phyloP scores from a whole-genome alignment of 2,113 vertebrate species.

The Nanorana parkeri region DNA sequence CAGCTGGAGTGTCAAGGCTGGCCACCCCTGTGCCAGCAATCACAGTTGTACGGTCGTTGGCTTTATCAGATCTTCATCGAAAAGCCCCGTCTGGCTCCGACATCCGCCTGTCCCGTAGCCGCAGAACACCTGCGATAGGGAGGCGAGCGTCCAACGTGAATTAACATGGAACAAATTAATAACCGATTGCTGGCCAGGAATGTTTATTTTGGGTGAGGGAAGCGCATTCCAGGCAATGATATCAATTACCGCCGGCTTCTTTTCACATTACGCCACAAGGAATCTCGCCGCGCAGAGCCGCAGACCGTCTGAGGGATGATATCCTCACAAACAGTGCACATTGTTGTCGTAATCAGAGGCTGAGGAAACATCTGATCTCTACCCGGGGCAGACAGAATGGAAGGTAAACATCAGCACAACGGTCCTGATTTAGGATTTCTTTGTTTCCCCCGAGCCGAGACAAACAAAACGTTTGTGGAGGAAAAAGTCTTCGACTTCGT shows the following conservation, averaged over 20 bases:
- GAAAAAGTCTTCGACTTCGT: background rate
- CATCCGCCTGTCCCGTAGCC: rapidly evolving
- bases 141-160: constrained; percentile 41
- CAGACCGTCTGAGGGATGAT: constrained; percentile 65
- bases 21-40: too few relatives aligned
- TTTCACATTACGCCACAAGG: constrained; percentile 65
- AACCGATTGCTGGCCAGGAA: constrained; percentile 42
- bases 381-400: constrained; percentile 64
- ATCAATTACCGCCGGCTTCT: constrained; percentile 65
- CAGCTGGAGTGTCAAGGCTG: too few relatives aligned
- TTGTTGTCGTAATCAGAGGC: constrained; percentile 68
- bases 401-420: constrained; percentile 62
- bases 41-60: too few relatives aligned
- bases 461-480: constrained; percentile 28
- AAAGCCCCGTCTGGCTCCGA: background rate
- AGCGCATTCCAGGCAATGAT: constrained; percentile 64
- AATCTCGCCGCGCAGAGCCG: constrained; percentile 66
- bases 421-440: constrained; percentile 36
- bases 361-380: constrained; percentile 72
- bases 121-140: constrained; percentile 60
- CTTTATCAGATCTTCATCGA: too few relatives aligned
- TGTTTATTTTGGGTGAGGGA: constrained; percentile 66
- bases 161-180: constrained; percentile 34
- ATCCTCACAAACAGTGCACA: constrained; percentile 65
- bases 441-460: constrained; percentile 10